Evolutionary conservation across 1,140 invertebrate genomes (phyloP).

Genomic region (Chlorops oryzae): DNA sequence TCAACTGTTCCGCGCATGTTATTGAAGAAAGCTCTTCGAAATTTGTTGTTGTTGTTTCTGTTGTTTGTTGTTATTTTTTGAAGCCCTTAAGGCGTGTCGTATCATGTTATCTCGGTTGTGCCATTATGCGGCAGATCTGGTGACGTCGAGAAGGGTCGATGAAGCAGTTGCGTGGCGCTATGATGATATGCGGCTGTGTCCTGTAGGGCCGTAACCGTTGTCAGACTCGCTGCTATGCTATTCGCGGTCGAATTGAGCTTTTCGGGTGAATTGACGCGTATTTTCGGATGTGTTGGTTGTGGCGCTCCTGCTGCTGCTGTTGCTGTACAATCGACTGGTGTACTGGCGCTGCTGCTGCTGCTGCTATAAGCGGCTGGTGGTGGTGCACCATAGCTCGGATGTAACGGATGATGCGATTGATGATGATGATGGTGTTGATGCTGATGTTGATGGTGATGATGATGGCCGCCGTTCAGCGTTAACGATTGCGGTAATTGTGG

Average conservation of each 20-base stretch:
- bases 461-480: constrained; percentile 38
- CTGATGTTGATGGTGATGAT: too few relatives aligned
- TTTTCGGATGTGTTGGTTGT: constrained; percentile 45
- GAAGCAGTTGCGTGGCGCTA: constrained; percentile 45
- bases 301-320: too few relatives aligned
- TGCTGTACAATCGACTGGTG: constrained; percentile 42
- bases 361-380: constrained; percentile 40
- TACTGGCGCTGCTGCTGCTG: constrained; percentile 20
- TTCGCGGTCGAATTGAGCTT: constrained; percentile 40
- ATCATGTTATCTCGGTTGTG: constrained; percentile 50
- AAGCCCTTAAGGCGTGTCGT: too few relatives aligned
- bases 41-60: too few relatives aligned
- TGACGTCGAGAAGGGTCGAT: constrained; percentile 53
- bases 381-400: constrained; percentile 37
- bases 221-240: constrained; percentile 26
- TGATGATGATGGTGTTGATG: constrained; percentile 27
- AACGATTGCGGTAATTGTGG: constrained; percentile 41
- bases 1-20: too few relatives aligned
- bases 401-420: constrained; percentile 4
- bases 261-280: constrained; percentile 50
- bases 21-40: too few relatives aligned
- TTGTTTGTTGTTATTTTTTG: too few relatives aligned
- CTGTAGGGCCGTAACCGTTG: constrained; percentile 26
- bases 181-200: constrained; percentile 17
- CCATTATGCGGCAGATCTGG: constrained; percentile 38